phyloP scores from a whole-genome alignment of 1,140 invertebrate species.

The Campoletis sonorensis region DNA sequence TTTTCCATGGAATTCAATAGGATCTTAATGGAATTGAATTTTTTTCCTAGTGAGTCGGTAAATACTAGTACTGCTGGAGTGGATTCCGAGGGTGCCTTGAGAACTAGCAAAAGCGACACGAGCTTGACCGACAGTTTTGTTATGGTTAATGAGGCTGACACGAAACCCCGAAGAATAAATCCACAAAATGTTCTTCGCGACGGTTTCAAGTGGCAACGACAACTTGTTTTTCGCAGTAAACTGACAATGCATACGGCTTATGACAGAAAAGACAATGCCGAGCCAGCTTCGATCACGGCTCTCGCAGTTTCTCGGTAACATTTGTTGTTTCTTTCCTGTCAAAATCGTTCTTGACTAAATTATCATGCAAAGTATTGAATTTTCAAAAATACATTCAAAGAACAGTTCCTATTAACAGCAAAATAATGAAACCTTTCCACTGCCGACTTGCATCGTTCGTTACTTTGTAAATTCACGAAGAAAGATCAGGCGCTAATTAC shows the following conservation, averaged over 20 bases:
- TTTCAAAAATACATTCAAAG: constrained; percentile 6
- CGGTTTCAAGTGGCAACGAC: constrained; percentile 92
- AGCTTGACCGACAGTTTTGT: constrained; percentile 95
- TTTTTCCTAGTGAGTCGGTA: constrained; percentile 61
- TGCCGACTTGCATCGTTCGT: too few relatives aligned
- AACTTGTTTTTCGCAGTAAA: constrained; percentile 96
- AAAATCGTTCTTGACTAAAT: too few relatives aligned
- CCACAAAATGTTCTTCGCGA: constrained; percentile 81
- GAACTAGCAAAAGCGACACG: constrained; percentile 92
- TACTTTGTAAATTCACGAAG: too few relatives aligned
- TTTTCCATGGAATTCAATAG: not conserved
- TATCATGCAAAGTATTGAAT: not conserved
- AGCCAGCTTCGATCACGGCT: constrained; percentile 97
- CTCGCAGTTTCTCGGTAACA: constrained; percentile 90
- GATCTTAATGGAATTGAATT: constrained; percentile 12
- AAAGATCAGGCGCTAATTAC: too few relatives aligned
- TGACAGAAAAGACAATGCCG: constrained; percentile 96
- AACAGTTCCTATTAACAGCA: not conserved
- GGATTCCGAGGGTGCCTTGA: constrained; percentile 76
- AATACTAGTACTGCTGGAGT: constrained; percentile 56
- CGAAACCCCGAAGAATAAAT: constrained; percentile 76
- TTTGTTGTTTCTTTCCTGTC: constrained; percentile 48
- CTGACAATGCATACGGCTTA: constrained; percentile 99
- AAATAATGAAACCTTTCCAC: too few relatives aligned
- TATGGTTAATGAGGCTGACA: constrained; percentile 82